Conservation (phyloP, 2,113 vertebrate genomes). For the Mungos mungo region DNA sequence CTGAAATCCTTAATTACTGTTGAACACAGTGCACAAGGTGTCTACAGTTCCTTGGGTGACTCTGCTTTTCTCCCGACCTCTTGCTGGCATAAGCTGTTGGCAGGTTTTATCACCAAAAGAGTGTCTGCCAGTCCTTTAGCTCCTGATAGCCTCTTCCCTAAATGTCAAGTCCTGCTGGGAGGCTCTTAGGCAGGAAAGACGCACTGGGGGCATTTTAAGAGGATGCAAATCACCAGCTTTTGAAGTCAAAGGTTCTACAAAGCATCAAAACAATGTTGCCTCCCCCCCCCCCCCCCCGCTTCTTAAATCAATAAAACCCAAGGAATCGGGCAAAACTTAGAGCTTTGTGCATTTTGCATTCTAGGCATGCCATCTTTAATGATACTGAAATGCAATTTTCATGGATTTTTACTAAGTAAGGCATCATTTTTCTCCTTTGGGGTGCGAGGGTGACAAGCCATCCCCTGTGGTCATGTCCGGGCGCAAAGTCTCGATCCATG, state of each 20-base stretch:
- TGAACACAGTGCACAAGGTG: background rate
- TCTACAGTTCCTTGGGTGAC: background rate
- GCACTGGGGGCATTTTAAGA: conserved; percentile 45
- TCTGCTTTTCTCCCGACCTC: background rate
- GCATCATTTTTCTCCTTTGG: background rate
- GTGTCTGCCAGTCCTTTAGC: background rate
- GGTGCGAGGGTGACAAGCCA: background rate
- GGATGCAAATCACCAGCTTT: conserved; percentile 37
- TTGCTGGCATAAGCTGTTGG: background rate
- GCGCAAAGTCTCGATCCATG: background rate
- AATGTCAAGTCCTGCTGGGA: conserved; percentile 41
- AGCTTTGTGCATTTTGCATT: conserved; percentile 11
- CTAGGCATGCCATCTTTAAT: conserved; percentile 2
- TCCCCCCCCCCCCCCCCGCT: background rate
- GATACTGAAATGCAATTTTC: conserved; percentile 14
- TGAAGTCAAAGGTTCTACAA: conserved; percentile 55
- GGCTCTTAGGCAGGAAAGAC: background rate
- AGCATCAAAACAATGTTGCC: conserved; percentile 51
- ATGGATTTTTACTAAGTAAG: conserved; percentile 7
- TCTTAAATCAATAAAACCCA: conserved; percentile 42
- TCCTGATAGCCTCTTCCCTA: conserved; percentile 22
- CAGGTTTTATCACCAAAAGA: background rate
- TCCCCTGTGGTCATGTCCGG: background rate
- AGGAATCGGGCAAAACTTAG: background rate
- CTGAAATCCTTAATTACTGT: background rate